Evolutionary conservation across 2,797 vertebrate genomes (phyloP).

Genomic region (Stomatorhinus walkeri): DNA sequence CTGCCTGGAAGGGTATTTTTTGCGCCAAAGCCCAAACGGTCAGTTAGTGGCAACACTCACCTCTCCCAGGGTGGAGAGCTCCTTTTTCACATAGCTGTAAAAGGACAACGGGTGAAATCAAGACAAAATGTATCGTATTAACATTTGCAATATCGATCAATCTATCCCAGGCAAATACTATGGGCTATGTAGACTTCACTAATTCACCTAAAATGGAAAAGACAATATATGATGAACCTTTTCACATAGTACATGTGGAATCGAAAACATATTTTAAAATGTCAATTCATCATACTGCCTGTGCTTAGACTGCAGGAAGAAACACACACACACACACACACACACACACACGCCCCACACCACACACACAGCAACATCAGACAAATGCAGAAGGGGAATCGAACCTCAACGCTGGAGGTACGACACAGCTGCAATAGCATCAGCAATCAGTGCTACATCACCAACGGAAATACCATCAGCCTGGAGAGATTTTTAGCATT

Average conservation of each 20-base stretch:
- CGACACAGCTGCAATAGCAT: neutral
- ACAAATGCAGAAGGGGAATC: neutral
- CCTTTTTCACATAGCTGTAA: constrained; percentile 39
- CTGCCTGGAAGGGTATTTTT: neutral
- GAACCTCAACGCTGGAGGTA: neutral
- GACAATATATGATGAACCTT: neutral
- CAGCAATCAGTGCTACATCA: neutral
- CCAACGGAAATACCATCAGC: neutral
- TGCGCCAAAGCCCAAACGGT: neutral
- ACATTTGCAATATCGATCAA: neutral
- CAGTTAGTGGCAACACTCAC: constrained; percentile 38
- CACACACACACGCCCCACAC: neutral
- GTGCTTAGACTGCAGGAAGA: neutral
- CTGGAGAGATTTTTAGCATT: neutral
- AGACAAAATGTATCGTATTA: neutral
- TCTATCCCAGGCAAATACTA: neutral
- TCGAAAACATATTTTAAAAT: neutral
- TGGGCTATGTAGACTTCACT: neutral
- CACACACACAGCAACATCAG: neutral
- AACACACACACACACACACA: neutral
- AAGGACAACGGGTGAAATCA: constrained; percentile 14
- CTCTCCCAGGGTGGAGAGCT: constrained; percentile 47
- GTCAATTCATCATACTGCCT: neutral
- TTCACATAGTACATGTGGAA: neutral
- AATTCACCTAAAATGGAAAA: neutral